Evolutionary conservation across 1,140 invertebrate genomes (phyloP), one percentile per base, ranked within the genome.

Genomic region (Armadillidium nasatum): DNA sequence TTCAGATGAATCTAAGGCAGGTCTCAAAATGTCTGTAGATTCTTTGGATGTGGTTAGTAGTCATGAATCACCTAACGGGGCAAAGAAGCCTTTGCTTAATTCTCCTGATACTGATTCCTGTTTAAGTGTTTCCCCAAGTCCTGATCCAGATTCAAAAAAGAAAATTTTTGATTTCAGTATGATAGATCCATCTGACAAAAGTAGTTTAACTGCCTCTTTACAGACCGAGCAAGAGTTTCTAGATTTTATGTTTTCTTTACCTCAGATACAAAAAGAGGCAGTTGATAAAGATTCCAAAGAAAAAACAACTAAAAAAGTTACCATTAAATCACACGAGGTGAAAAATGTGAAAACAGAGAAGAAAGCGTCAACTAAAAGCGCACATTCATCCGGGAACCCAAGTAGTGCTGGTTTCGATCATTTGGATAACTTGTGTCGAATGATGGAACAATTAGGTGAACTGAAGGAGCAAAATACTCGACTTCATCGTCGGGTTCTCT

Each of bases 361-460:
- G 21, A 67, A 54, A 73, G 79, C 21, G 69, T 72, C 33, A 66
- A 77, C 22, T 50, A 76, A 10, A 73, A 50, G 54, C 44, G 11
- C n/a, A 19, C 66, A 45, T 71, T 72, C 73, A 71, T 66, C 72
- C 70, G 74, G 33, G 22, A 72, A 66, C 50, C 79, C 60, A 73
- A 79, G 82, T n/a, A 82, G 83, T 71, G 83, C 87, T n/a, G 87
- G 87, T 0, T 82, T 94, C 44, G 91, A 92, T 81, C 92, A 93
- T 82, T 83, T 94, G 76, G 91, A 92, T 79, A 90, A 91, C 78
- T 84, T 94, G 6, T 88, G 92, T 79, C 87, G 88, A 71, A 84
- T 94, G 10, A 88, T 93, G 84, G 91, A 93, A 80, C 90, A 93
- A 81, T 87, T 93, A 45, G 85, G 92, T 6, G 88, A 88, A 11